A percentile compares a stretch with the other conserved stretches of the same genome.
Evolutionary conservation across 2,888 invertebrate species (phyloP).

Genomic region (Acleris laterana): DNA sequence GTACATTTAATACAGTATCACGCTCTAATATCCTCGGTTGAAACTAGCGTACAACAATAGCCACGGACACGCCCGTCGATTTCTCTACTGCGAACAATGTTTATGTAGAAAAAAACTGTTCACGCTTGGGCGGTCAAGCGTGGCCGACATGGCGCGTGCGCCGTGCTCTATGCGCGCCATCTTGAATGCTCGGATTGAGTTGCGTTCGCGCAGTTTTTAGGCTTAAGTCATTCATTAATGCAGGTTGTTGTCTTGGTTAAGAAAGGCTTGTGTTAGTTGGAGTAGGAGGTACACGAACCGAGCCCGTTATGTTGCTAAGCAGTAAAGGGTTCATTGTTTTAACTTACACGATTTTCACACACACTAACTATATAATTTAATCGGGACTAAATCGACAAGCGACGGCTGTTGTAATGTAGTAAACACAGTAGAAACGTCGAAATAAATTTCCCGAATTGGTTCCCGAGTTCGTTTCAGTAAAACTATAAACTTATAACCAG

Average conservation of each 20-base stretch:
- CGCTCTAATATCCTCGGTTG: slow-evolving; percentile 80
- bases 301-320: slow-evolving; percentile 1
- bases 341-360: no score
- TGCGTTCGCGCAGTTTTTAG: slow-evolving; percentile 63
- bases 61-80: slow-evolving; percentile 80
- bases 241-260: slow-evolving; percentile 17
- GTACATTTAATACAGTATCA: slow-evolving; percentile 70
- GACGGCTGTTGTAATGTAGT: no score
- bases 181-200: slow-evolving; percentile 78
- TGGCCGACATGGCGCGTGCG: slow-evolving; percentile 79
- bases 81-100: slow-evolving; percentile 82
- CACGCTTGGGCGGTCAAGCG: slow-evolving; percentile 71
- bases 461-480: no score
- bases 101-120: slow-evolving; percentile 79
- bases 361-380: no score
- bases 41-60: slow-evolving; percentile 74
- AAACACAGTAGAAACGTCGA: no score
- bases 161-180: slow-evolving; percentile 75
- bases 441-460: no score
- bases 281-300: no score
- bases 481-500: no score
- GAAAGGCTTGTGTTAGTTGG: no score
- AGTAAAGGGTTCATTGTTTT: neutral
- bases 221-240: slow-evolving; percentile 27
- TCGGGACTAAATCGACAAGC: no score